These are phyloP conservation scores for Cydia splendana DNA, from an alignment of 1,140 invertebrate species.

Conservation along the genomic window DNA sequence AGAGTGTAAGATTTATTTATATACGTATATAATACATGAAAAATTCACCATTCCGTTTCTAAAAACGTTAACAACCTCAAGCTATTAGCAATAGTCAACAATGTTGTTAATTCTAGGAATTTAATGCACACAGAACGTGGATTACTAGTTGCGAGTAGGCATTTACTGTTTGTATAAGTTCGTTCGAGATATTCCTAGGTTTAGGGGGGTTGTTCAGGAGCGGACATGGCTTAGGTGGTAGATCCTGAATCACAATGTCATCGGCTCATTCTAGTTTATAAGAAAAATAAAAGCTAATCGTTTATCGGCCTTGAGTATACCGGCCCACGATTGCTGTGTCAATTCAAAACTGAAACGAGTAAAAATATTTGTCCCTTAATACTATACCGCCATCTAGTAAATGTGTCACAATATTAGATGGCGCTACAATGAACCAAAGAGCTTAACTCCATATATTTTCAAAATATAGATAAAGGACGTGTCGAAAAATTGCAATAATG, in stretches of 20 bases:
- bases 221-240: constrained; percentile 18
- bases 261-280: constrained; percentile 4
- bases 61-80: constrained; percentile 79
- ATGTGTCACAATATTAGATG: background rate
- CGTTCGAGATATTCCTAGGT: constrained; percentile 6
- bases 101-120: constrained; percentile 76
- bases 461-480: too few species aligned
- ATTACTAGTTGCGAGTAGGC: constrained; percentile 54
- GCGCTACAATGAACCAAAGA: background rate
- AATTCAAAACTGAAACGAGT: too few species aligned
- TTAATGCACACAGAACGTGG: constrained; percentile 74
- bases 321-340: too few species aligned
- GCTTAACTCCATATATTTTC: background rate
- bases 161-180: constrained; percentile 43
- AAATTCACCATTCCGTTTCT: constrained; percentile 75
- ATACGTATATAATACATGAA: constrained; percentile 78
- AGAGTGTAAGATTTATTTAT: constrained; percentile 68
- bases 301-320: too few species aligned
- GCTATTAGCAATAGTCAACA: constrained; percentile 80
- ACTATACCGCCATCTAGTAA: background rate
- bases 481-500: too few species aligned
- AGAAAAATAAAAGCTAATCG: background rate
- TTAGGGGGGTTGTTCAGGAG: constrained; percentile 17
- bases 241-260: constrained; percentile 20
- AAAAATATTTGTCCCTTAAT: background rate